These are phyloP conservation scores for Monochamus alternatus DNA, from an alignment of 2,888 invertebrate species.

Conservation along the genomic window DNA sequence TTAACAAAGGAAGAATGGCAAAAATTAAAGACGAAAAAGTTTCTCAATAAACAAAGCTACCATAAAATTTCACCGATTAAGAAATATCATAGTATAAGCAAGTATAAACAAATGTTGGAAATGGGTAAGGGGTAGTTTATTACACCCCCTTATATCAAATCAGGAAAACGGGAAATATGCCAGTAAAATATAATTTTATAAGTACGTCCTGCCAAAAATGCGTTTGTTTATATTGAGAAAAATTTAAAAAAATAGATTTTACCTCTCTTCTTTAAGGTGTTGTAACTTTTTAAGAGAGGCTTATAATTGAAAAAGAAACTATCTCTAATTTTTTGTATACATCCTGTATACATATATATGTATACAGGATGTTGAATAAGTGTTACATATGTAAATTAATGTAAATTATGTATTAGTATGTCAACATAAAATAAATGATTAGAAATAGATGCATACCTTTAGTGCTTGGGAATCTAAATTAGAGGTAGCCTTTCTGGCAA, in stretches of 20 bases:
- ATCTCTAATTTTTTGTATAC: no score
- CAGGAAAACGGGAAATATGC: neutral
- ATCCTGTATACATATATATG: no score
- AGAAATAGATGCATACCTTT: neutral
- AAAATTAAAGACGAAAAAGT: neutral
- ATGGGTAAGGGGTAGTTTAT: no score
- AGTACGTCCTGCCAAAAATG: slow-evolving; percentile 12
- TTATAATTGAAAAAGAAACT: no score
- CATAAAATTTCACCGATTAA: neutral
- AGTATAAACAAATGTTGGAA: neutral
- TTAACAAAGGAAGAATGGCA: slow-evolving; percentile 12
- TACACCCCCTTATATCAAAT: no score
- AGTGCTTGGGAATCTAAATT: neutral
- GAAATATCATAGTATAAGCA: neutral
- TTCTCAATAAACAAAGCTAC: neutral
- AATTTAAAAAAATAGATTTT: no score
- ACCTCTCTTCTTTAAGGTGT: no score
- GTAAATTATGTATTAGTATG: neutral
- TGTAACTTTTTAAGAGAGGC: no score
- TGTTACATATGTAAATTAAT: neutral
- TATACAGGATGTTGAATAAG: no score
- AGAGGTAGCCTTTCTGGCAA: neutral
- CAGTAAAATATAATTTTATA: slow-evolving; percentile 8
- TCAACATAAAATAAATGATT: neutral
- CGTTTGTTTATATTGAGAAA: neutral